A percentile compares a stretch with the other conserved stretches of the same genome.
phyloP scores from a whole-genome alignment of 2,797 vertebrate species.

The Liparis tanakae region DNA sequence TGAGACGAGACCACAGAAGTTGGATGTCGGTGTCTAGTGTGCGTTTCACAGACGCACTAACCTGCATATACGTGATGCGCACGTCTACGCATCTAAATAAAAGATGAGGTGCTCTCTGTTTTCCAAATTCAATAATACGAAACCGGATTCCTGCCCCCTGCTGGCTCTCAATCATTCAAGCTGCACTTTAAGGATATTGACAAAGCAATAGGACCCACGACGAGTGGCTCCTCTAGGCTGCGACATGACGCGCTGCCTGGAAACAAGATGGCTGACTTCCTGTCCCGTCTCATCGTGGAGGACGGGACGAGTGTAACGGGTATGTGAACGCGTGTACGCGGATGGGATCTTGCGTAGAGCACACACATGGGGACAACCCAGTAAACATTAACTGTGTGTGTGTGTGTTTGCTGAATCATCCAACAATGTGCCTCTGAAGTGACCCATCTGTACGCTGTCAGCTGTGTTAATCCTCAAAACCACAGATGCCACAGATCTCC shows the following conservation, averaged over 20 bases:
- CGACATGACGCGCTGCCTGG: neutral
- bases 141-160: slow-evolving; percentile 30
- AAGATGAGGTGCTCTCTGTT: slow-evolving; percentile 13
- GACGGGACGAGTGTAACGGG: neutral
- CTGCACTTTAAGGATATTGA: slow-evolving; percentile 43
- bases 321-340: neutral
- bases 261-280: slow-evolving; percentile 42
- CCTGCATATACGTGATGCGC: neutral
- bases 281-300: neutral
- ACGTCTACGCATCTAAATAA: slow-evolving; percentile 24
- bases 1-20: slow-evolving; percentile 15
- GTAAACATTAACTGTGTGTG: slow-evolving; percentile 2
- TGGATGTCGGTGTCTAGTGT: neutral
- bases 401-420: slow-evolving; percentile 22
- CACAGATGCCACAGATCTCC: slow-evolving; percentile 15
- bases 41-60: neutral
- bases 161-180: slow-evolving; percentile 59
- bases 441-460: slow-evolving; percentile 44
- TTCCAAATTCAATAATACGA: neutral
- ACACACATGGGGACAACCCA: slow-evolving; percentile 25
- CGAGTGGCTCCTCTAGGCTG: slow-evolving; percentile 25
- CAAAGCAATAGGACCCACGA: slow-evolving; percentile 32
- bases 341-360: slow-evolving; percentile 47
- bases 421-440: slow-evolving; percentile 10
- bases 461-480: slow-evolving; percentile 17